A percentile compares a stretch with the other conserved stretches of the same genome.
Evolutionary conservation across 2,888 invertebrate genomes (phyloP).

Genomic region (Sussaba pulchella): DNA sequence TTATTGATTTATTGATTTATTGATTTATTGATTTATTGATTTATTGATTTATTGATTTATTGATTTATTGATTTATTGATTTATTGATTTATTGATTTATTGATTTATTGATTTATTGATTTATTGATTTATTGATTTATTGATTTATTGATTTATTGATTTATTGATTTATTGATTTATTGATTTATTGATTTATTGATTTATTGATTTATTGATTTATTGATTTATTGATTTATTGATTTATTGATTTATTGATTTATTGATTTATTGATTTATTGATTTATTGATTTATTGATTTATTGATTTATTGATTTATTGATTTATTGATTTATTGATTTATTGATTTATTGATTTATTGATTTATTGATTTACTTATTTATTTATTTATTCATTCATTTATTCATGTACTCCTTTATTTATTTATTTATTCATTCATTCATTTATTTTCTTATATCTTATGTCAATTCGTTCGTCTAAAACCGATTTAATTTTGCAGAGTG

Average conservation of each 20-base stretch:
- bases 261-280: not conserved
- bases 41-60: not conserved
- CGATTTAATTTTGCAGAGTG: constrained; percentile 72
- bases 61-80: not conserved
- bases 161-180: not conserved
- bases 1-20: not conserved
- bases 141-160: not conserved
- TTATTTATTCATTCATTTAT: too few relatives aligned
- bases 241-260: not conserved
- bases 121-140: not conserved
- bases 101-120: not conserved
- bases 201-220: not conserved
- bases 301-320: not conserved
- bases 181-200: not conserved
- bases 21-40: not conserved
- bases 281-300: not conserved
- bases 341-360: not conserved
- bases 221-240: not conserved
- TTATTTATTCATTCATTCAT: too few relatives aligned
- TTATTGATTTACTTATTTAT: not conserved
- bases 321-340: not conserved
- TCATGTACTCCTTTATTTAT: too few relatives aligned
- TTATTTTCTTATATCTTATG: not conserved
- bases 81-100: not conserved
- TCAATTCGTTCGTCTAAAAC: not conserved